phyloP scores from a whole-genome alignment of 2,797 vertebrate genomes.

The Microctenopoma lineatum region DNA sequence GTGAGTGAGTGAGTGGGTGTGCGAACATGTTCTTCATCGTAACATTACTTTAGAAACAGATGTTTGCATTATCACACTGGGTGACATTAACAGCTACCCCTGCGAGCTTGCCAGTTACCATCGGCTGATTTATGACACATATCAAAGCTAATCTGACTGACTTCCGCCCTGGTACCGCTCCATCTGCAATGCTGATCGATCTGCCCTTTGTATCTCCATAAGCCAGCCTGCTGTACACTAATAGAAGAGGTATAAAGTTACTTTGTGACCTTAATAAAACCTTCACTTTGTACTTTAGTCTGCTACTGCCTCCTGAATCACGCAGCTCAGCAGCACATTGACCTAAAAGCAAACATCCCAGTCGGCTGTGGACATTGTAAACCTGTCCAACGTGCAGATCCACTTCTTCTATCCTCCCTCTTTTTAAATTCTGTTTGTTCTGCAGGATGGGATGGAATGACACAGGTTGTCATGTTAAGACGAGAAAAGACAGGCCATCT shows the following conservation, averaged over 20 bases:
- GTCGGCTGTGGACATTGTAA: constrained; percentile 30
- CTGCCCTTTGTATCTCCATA: constrained; percentile 76
- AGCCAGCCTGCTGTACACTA: constrained; percentile 67
- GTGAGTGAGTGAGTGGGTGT: not conserved
- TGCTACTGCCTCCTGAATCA: constrained; percentile 49
- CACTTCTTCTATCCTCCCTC: not conserved
- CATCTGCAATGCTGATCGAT: constrained; percentile 73
- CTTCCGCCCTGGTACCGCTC: constrained; percentile 47
- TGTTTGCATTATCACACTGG: constrained; percentile 39
- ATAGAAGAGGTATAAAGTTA: constrained; percentile 78
- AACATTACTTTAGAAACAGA: constrained; percentile 38
- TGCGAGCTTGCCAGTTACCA: constrained; percentile 25
- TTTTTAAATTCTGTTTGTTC: constrained; percentile 13
- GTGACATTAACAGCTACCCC: constrained; percentile 48
- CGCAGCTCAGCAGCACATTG: constrained; percentile 29
- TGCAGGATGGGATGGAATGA: constrained; percentile 15
- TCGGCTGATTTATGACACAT: constrained; percentile 66
- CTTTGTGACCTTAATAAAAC: constrained; percentile 82
- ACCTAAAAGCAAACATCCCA: constrained; percentile 55
- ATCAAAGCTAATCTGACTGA: constrained; percentile 67
- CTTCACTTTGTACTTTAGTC: constrained; percentile 66
- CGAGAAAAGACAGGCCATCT: not conserved
- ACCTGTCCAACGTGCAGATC: constrained; percentile 26
- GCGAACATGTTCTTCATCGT: not conserved
- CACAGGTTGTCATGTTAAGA: constrained; percentile 21